Conservation (phyloP, 2,888 invertebrate genomes). For the Rutpela maculata region DNA sequence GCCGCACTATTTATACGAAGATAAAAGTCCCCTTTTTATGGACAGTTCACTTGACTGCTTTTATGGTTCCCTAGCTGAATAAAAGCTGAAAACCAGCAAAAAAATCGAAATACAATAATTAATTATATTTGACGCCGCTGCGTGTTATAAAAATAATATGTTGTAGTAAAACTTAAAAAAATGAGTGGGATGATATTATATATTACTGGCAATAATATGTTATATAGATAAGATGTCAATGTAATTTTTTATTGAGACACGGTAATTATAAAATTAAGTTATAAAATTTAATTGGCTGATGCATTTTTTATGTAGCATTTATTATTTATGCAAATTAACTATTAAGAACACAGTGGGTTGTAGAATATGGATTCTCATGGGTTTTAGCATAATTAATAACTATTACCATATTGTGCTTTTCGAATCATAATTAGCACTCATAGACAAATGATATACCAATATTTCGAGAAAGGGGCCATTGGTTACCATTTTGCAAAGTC, state of each 20-base stretch:
- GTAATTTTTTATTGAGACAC: background rate
- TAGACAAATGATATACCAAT: too few relatives aligned
- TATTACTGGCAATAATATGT: background rate
- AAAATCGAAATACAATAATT: background rate
- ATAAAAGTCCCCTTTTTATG: background rate
- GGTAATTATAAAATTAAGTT: background rate
- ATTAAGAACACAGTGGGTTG: background rate
- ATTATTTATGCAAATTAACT: slow-evolving; percentile 2
- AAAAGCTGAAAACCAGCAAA: background rate
- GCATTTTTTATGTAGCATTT: background rate
- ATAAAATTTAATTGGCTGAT: background rate
- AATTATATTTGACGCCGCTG: background rate
- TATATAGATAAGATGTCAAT: background rate
- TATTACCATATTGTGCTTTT: background rate
- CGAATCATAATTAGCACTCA: background rate
- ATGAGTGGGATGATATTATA: background rate
- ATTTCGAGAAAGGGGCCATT: too few relatives aligned
- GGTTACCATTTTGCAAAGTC: too few relatives aligned
- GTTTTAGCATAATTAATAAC: background rate
- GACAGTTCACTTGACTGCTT: background rate
- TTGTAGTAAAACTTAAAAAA: background rate
- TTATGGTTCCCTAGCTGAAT: background rate
- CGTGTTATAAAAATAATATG: background rate
- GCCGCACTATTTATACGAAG: background rate
- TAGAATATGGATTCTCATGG: background rate